Base-by-base conservation (phyloP, 2,797 vertebrate genomes). In the Sphenodon punctatus region DNA sequence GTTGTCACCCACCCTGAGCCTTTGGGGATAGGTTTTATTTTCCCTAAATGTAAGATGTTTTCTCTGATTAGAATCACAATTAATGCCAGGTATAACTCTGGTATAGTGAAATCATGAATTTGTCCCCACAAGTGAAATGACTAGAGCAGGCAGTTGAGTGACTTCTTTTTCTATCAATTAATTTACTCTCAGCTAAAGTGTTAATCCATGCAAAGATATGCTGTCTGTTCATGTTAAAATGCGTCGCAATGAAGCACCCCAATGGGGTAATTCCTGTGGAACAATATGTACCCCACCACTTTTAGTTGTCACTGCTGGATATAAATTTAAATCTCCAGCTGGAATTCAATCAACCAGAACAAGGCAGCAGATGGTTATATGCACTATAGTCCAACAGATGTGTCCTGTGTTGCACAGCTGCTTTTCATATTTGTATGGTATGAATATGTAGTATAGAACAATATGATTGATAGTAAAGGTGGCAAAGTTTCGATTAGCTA, bases 281-380 rank as follows among this genome's bases (percentile, higher is more conserved):
- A 89, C 92, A 94, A 90, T 80, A 95, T 64, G 92, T 64, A 93
- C 32, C 60, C 75, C 78, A 88, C 39, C 88, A 91, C n/a, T 94
- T 94, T 89, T 79, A 85, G 91, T 92, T 93, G 89, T 90, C 86
- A 75, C 79, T 91, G 90, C 78, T 88, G 84, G 88, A 92, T 89
- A 92, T 63, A 82, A 93, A 90, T 91, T 89, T 89, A 82, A 94
- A 94, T 89, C 53, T 88, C 82, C 16, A 63, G 80, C 68, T 92
- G 90, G 92, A 92, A 92, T 92, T 88, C 15, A 92, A 87, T 88
- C 89, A 93, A 68, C 81, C 84, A 93, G 78, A 94, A 85, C 85
- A 80, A 91, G 82, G 82, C 78, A 87, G 84, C 91, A 93, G 89
- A 92, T 91, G 88, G 91, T 87, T 90, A 88, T 90, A 71, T 74